Conservation (phyloP, 2,797 vertebrate genomes). For the Hirundo rustica region DNA sequence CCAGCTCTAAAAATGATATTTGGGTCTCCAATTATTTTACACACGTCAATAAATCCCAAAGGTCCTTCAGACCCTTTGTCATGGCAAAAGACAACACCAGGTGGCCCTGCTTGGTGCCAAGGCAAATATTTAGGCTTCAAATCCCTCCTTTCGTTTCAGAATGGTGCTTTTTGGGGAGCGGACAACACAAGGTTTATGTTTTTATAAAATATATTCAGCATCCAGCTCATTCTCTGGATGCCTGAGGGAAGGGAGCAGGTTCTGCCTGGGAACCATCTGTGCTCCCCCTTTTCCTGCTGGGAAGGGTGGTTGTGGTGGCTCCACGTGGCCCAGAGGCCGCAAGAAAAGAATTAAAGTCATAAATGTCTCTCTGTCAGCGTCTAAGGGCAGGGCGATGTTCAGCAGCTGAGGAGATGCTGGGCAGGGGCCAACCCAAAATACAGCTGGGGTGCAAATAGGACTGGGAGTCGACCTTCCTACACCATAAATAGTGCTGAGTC, state of each 20-base stretch:
- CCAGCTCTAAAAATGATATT: neutral
- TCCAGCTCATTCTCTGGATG: neutral
- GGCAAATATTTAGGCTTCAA: neutral
- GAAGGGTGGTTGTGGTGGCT: neutral
- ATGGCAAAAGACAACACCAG: accelerated
- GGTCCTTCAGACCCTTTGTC: neutral
- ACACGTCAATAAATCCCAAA: neutral
- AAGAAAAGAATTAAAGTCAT: neutral
- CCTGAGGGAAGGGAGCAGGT: neutral
- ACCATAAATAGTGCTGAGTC: accelerated
- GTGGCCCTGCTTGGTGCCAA: neutral
- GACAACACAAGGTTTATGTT: neutral
- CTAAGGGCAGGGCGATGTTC: neutral
- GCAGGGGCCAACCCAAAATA: neutral
- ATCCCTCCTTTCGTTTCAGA: accelerated
- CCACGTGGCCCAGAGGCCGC: neutral
- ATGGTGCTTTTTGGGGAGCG: neutral
- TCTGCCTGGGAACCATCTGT: neutral
- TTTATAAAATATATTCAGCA: neutral
- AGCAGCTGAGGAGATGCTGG: neutral
- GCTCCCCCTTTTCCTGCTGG: neutral
- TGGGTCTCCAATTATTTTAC: neutral
- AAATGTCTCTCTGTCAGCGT: neutral
- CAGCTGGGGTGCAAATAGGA: neutral
- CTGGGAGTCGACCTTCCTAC: neutral